These are phyloP conservation scores for Archips crataeganus DNA, from an alignment of 2,888 invertebrate genomes.

Conservation along the genomic window DNA sequence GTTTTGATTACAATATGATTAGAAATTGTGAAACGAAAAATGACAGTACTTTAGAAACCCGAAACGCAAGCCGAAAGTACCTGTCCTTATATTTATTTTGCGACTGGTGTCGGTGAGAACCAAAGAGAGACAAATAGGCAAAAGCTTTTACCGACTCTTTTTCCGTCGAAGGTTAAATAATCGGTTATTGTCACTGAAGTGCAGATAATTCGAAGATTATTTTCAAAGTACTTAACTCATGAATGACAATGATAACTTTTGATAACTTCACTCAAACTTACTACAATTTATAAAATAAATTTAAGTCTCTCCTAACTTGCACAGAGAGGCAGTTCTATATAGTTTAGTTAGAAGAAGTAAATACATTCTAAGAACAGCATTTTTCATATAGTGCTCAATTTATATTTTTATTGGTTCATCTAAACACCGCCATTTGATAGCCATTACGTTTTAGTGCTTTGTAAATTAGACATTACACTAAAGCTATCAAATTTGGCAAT, in stretches of 20 bases:
- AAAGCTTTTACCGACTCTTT: background rate
- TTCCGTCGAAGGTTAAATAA: background rate
- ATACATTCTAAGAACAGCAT: background rate
- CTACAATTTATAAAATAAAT: background rate
- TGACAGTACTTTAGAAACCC: too few relatives aligned
- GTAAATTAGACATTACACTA: slow-evolving; percentile 27
- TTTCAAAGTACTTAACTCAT: background rate
- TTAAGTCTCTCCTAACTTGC: background rate
- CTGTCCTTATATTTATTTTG: background rate
- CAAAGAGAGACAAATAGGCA: background rate
- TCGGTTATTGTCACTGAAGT: background rate
- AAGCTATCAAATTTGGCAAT: slow-evolving; percentile 31
- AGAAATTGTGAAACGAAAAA: too few relatives aligned
- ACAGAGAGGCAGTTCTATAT: background rate
- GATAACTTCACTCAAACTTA: background rate
- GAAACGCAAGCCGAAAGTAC: too few relatives aligned
- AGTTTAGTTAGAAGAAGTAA: background rate
- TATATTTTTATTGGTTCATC: slow-evolving; percentile 8
- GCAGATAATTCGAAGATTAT: background rate
- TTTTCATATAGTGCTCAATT: slow-evolving; percentile 9
- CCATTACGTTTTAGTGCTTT: slow-evolving; percentile 23
- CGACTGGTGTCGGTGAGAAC: background rate
- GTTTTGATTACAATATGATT: too few relatives aligned
- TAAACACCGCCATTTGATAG: slow-evolving; percentile 17
- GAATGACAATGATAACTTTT: background rate